These are phyloP conservation scores for Platycheirus albimanus DNA, from an alignment of 2,888 invertebrate genomes.

Conservation along the genomic window DNA sequence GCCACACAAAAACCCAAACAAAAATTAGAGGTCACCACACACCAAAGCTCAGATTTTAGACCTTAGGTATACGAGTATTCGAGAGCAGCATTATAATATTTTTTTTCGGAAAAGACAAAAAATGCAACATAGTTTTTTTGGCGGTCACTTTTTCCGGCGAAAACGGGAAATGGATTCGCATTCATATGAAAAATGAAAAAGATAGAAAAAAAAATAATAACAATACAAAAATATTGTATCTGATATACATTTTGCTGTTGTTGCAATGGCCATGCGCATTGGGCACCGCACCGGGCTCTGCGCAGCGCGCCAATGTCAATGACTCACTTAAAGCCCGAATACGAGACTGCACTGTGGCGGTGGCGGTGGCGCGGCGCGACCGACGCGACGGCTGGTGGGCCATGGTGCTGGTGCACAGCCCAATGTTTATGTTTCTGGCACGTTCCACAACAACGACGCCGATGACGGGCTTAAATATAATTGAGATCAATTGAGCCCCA, in stretches of 20 bases:
- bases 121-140: slow-evolving; percentile 57
- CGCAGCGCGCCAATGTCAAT: slow-evolving; percentile 59
- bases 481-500: slow-evolving; percentile 40
- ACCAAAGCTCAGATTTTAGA: not conserved
- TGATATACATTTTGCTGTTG: slow-evolving; percentile 19
- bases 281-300: no score
- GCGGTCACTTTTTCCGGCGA: slow-evolving; percentile 54
- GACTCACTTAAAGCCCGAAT: slow-evolving; percentile 46
- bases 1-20: slow-evolving; percentile 5
- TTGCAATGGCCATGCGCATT: slow-evolving; percentile 21
- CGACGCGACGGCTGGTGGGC: no score
- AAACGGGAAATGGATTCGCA: slow-evolving; percentile 66
- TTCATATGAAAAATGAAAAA: slow-evolving; percentile 32
- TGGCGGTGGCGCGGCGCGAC: not conserved
- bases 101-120: slow-evolving; percentile 33
- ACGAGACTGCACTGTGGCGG: not conserved
- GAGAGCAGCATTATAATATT: no score
- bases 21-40: slow-evolving; percentile 12
- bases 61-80: no score
- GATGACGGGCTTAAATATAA: slow-evolving; percentile 19
- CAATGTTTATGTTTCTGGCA: slow-evolving; percentile 56
- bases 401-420: not conserved
- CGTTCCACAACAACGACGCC: slow-evolving; percentile 34
- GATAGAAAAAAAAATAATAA: not conserved
- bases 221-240: no score